Evolutionary conservation across 2,113 vertebrate species (phyloP).

Genomic region (Rhadina sibilatrix): DNA sequence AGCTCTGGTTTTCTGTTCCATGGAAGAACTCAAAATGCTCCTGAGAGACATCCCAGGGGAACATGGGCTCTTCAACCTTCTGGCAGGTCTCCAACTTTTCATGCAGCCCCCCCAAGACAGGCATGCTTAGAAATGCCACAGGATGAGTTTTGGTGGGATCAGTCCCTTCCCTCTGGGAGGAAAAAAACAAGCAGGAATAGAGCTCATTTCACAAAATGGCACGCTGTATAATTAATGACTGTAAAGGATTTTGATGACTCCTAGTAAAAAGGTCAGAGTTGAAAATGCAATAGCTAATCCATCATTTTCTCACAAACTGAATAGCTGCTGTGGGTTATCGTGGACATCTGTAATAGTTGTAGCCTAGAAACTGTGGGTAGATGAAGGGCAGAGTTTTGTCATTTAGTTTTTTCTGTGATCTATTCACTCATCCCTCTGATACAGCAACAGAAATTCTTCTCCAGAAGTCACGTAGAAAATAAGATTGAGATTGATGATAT

Average conservation of each 20-base stretch:
- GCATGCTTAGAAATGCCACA: background rate
- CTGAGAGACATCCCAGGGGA: background rate
- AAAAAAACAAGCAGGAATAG: background rate
- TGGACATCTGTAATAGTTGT: constrained; percentile 9
- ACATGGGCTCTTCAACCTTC: background rate
- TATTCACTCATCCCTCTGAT: constrained; percentile 6
- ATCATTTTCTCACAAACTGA: background rate
- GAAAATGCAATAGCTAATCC: background rate
- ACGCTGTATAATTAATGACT: background rate
- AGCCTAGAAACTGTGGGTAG: background rate
- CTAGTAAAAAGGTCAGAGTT: constrained; percentile 29
- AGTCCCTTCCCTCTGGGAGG: background rate
- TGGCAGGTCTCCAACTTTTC: background rate
- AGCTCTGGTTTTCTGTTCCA: background rate
- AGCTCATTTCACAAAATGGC: background rate
- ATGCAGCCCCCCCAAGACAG: background rate
- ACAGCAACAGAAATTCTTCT: constrained; percentile 16
- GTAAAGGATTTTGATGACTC: constrained; percentile 16
- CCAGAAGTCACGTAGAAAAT: background rate
- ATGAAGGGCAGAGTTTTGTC: background rate
- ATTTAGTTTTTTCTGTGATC: constrained; percentile 13
- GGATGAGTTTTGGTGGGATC: background rate
- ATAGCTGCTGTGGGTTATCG: background rate
- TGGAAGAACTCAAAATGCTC: background rate
- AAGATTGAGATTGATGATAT: background rate